Conservation (phyloP, 1,140 invertebrate species). For the Pachypsylla venusta region DNA sequence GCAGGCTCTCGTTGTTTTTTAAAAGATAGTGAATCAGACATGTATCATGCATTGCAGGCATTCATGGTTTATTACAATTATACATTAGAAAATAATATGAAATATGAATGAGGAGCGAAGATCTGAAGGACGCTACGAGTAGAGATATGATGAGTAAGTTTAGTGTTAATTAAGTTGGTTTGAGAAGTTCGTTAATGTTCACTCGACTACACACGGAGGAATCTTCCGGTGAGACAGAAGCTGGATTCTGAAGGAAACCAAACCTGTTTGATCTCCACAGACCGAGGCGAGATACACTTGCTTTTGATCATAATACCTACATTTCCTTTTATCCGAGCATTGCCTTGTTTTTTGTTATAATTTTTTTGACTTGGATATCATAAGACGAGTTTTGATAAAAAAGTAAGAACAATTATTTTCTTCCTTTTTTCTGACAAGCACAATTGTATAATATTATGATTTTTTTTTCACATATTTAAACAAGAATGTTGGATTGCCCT, state of each 20-base stretch:
- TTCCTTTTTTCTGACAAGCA: no score
- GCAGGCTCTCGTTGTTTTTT: no score
- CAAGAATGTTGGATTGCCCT: no score
- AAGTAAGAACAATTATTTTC: no score
- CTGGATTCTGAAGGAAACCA: conserved; percentile 3
- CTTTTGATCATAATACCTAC: not conserved
- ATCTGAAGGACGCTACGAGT: conserved; percentile 9
- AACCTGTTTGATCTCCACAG: conserved; percentile 4
- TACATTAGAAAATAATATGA: no score
- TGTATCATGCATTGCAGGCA: no score
- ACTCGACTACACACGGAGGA: not conserved
- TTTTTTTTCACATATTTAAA: no score
- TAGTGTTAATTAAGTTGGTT: conserved; percentile 9
- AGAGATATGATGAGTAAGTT: conserved; percentile 9
- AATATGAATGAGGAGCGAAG: not conserved
- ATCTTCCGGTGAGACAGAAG: not conserved
- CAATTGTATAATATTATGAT: no score
- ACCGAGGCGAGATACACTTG: not conserved
- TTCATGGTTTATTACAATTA: no score
- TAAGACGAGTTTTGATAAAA: no score
- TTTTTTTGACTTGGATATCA: not conserved
- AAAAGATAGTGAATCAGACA: no score
- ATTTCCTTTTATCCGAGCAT: not conserved
- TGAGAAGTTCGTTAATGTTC: not conserved
- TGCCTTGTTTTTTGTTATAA: not conserved